Conservation (phyloP, 2,888 invertebrate genomes). For the Malachius bipustulatus region DNA sequence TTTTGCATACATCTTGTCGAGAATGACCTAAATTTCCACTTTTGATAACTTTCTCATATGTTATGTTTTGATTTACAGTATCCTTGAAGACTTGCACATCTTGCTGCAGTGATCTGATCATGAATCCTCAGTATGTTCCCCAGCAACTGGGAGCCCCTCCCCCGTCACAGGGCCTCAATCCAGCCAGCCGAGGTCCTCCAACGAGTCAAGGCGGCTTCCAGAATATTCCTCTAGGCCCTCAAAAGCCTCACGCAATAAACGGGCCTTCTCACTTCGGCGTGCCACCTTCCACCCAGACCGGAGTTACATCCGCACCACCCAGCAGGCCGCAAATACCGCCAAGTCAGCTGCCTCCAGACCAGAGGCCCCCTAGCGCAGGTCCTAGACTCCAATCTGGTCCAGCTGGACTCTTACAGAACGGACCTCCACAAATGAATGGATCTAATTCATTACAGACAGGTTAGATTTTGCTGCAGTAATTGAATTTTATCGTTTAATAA, state of each 20-base stretch:
- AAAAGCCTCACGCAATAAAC: constrained; percentile 15
- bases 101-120: constrained; percentile 20
- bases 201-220: constrained; percentile 28
- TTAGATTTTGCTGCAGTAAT: too few relatives aligned
- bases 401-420: too few relatives aligned
- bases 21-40: too few relatives aligned
- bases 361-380: constrained; percentile 31
- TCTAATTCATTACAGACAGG: too few relatives aligned
- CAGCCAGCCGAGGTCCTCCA: constrained; percentile 32
- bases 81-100: too few relatives aligned
- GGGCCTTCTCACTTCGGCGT: constrained; percentile 18
- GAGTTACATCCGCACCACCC: neutral
- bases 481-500: too few relatives aligned
- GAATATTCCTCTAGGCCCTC: constrained; percentile 26
- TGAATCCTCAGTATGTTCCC: constrained; percentile 43
- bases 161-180: constrained; percentile 24
- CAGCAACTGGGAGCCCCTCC: constrained; percentile 27
- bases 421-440: constrained; percentile 18
- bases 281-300: constrained; percentile 23
- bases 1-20: too few relatives aligned
- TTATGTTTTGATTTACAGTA: too few relatives aligned
- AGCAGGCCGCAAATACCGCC: constrained; percentile 19
- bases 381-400: too few relatives aligned
- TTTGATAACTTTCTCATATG: too few relatives aligned
- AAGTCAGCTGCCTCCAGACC: constrained; percentile 20